Percentiles rank a stretch among this genome's conserved stretches.
Conservation (phyloP, 2,113 vertebrate species). For the Polypterus bichir region DNA sequence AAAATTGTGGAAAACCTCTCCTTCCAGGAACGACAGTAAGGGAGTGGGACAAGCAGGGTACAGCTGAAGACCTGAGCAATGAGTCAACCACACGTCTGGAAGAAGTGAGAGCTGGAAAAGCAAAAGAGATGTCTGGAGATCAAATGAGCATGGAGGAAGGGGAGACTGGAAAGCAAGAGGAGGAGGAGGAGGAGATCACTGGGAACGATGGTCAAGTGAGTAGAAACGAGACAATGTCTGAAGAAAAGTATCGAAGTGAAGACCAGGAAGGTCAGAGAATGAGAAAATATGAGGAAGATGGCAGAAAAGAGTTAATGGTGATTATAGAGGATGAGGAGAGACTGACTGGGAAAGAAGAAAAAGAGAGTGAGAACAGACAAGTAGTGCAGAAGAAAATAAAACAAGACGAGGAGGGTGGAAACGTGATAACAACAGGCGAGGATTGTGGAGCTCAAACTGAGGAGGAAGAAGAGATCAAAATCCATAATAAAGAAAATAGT, state of each 20-base stretch:
- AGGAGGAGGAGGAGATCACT: constrained; percentile 4
- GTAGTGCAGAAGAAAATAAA: neutral
- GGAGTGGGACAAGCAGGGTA: neutral
- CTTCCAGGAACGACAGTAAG: no score
- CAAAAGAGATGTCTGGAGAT: neutral
- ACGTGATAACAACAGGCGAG: no score
- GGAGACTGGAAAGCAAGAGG: constrained; percentile 14
- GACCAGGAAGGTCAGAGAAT: neutral
- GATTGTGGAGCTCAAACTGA: neutral
- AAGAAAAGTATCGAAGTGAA: neutral
- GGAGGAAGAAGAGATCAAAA: constrained; percentile 2
- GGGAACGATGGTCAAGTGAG: no score
- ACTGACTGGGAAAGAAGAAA: constrained; percentile 4
- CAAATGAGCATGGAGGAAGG: no score
- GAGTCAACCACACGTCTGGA: no score
- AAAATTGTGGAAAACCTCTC: neutral
- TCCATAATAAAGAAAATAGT: constrained; percentile 12
- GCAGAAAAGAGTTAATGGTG: constrained; percentile 27
- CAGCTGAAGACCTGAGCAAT: neutral
- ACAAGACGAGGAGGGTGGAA: constrained; percentile 2
- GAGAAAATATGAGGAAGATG: constrained; percentile 26
- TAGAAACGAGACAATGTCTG: no score
- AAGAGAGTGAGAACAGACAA: no score
- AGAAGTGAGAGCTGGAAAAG: neutral
- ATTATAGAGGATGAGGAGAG: constrained; percentile 19